These are phyloP conservation scores for Lamellibrachia luymesi DNA, from an alignment of 1,140 invertebrate species.

Conservation along the genomic window DNA sequence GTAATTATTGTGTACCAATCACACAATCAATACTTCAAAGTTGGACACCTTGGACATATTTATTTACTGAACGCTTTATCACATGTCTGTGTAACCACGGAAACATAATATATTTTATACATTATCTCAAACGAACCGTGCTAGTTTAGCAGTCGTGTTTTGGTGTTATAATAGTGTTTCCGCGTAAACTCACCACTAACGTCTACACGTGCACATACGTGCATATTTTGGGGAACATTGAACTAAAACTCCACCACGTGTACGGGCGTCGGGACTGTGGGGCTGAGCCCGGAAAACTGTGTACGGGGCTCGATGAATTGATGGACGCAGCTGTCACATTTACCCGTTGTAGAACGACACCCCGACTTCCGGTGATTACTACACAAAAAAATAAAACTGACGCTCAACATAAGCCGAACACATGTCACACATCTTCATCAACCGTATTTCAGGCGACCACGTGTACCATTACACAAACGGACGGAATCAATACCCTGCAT, in stretches of 20 bases:
- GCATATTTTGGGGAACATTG: neutral
- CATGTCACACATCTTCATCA: neutral
- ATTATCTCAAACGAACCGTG: no score
- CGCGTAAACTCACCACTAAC: neutral
- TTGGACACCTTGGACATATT: no score
- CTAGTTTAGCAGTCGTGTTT: no score
- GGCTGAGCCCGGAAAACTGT: neutral
- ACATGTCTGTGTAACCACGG: no score
- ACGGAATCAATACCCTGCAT: neutral
- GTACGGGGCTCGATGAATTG: neutral
- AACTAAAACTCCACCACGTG: neutral
- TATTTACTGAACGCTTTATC: no score
- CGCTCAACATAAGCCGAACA: neutral
- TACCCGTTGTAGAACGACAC: neutral
- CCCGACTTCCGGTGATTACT: neutral
- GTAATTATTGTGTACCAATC: no score
- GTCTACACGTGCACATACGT: neutral
- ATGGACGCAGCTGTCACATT: neutral
- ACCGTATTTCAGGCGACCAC: neutral
- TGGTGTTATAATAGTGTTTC: no score
- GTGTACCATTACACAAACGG: neutral
- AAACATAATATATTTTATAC: no score
- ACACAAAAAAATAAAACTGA: neutral
- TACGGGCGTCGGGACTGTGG: neutral
- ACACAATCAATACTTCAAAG: no score